phyloP scores from a whole-genome alignment of 2,113 vertebrate species.

The Aythya baeri region DNA sequence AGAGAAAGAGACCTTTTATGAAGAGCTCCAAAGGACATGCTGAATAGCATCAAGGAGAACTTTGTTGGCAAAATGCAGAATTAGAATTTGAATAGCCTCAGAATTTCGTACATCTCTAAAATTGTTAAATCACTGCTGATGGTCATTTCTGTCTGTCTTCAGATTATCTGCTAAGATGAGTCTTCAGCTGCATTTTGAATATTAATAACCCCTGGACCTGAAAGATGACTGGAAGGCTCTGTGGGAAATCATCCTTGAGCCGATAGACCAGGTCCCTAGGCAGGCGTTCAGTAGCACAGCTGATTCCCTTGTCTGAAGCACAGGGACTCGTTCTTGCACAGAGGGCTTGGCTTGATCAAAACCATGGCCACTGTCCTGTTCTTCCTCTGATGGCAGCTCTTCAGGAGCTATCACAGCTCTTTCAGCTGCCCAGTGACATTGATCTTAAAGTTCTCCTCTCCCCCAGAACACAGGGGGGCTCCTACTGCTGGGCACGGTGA shows the following conservation, averaged over 20 bases:
- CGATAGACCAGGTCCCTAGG: background rate
- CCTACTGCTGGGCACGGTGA: background rate
- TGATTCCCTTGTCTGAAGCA: background rate
- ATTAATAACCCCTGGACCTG: background rate
- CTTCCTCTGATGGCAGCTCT: background rate
- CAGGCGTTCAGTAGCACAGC: background rate
- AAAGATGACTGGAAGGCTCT: background rate
- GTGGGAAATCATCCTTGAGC: background rate
- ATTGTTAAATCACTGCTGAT: background rate
- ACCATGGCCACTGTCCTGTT: background rate
- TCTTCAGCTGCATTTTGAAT: background rate
- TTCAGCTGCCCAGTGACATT: background rate
- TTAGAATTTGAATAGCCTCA: background rate
- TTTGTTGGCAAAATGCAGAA: background rate
- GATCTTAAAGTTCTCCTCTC: background rate
- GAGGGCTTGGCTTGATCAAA: background rate
- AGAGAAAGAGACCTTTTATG: background rate
- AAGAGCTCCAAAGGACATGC: background rate
- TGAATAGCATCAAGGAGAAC: background rate
- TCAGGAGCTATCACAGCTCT: background rate
- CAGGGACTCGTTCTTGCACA: background rate
- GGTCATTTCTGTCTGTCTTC: background rate
- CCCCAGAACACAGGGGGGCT: background rate
- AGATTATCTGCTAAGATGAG: background rate
- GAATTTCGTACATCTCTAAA: background rate